Base-by-base conservation (phyloP, 2,888 invertebrate genomes). In the Lasioglossum villosulum region DNA sequence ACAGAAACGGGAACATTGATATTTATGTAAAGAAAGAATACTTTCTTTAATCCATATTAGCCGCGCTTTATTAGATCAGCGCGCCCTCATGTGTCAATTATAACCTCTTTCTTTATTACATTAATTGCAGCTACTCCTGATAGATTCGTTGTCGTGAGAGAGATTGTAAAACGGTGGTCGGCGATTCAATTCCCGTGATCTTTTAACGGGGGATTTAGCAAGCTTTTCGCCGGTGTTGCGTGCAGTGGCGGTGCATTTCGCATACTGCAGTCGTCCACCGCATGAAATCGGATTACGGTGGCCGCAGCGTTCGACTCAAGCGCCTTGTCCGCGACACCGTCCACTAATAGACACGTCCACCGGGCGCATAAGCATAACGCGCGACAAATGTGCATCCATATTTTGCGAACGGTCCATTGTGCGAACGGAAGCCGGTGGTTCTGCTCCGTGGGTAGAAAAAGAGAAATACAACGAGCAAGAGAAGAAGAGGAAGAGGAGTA, bases 331-430 rank as follows among this genome's bases (percentile, higher is more conserved):
- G 84, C 70, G 78, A 78, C 83, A 75, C 70, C 74, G 74, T 23
- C 56, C 73, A 76, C 74, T 82, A 86, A 86, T 86, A 86, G 81
- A 86, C 86, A 86, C 86, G 74, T 86, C 79, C 72, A 86, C 45
- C 73, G 68, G 42, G 16, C 37, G 78, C 78, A 52, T 75, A 75
- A 86, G 81, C 86, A 83, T 86, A 82, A 88, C 71, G 76, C 75
- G 84, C 82, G 86, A 87, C 88, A 90, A 91, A 90, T 87, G 78
- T 71, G 75, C 75, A 52, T 82, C 84, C 88, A 86, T 90, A 90
- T 91, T 86, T 91, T 86, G 86, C 76, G 83, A 80, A 76, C 71
- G 80, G 80, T 76, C 59, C 78, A 82, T 84, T 78, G 86, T 86
- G 73, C 81, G 87, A 83, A 76, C 83, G 73, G 89, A 88, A 80